Conservation (phyloP, 2,888 invertebrate genomes). For the Hipparchia semele region DNA sequence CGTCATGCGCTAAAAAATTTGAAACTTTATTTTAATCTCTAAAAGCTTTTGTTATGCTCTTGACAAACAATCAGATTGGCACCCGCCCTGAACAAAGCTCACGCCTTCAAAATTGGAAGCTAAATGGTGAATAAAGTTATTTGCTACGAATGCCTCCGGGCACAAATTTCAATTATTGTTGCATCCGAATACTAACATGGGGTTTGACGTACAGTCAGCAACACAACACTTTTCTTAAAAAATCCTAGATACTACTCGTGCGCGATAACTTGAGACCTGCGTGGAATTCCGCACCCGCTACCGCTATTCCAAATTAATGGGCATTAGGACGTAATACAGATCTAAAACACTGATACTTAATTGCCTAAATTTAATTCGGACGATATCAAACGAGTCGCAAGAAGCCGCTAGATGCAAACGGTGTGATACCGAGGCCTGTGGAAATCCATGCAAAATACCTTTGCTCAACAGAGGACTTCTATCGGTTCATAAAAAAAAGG, state of each 20-base stretch:
- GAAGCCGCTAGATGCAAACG: too few relatives aligned
- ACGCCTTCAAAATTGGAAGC: slow-evolving; percentile 72
- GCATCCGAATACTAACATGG: slow-evolving; percentile 81
- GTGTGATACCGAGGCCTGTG: too few relatives aligned
- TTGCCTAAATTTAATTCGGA: too few relatives aligned
- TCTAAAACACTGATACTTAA: too few relatives aligned
- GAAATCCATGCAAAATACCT: too few relatives aligned
- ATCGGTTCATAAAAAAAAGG: too few relatives aligned
- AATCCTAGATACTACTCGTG: not conserved
- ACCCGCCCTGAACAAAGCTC: slow-evolving; percentile 58
- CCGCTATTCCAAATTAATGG: too few relatives aligned
- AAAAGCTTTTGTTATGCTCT: slow-evolving; percentile 20
- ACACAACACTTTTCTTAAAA: slow-evolving; percentile 31
- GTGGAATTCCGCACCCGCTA: too few relatives aligned
- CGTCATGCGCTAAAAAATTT: not conserved
- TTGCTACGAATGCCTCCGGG: slow-evolving; percentile 83
- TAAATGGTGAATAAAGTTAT: slow-evolving; percentile 82
- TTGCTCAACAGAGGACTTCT: too few relatives aligned
- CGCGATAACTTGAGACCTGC: too few relatives aligned
- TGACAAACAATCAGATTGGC: slow-evolving; percentile 37
- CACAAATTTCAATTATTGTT: slow-evolving; percentile 83
- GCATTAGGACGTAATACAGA: too few relatives aligned
- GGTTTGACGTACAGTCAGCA: slow-evolving; percentile 57
- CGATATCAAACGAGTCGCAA: too few relatives aligned
- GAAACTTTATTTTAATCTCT: not conserved